Base-by-base conservation (phyloP, 2,113 vertebrate species). In the Pterocles gutturalis region DNA sequence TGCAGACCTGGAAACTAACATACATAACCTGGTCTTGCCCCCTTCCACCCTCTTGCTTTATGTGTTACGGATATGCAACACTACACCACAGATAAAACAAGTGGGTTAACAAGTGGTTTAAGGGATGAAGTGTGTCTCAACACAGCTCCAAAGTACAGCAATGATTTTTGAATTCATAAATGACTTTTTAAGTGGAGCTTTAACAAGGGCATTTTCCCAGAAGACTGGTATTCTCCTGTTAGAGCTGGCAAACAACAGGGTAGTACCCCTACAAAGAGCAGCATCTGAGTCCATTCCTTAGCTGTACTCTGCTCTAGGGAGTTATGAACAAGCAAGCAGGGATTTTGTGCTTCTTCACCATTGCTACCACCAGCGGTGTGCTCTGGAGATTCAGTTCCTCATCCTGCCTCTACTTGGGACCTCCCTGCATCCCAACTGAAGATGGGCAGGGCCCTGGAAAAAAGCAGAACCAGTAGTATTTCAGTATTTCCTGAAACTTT, bases 301-400 rank as follows among this genome's bases (percentile, higher is more conserved):
- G 38, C 9, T 2, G 1, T 21, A 15, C 45, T 62, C 58, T 72
- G 28, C 46, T 13, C 48, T 33, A 71, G 5, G 45, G 34, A 36
- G 24, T 22, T 38, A 49, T 0, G 4, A 24, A 43, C 1, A 3
- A 51, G 5, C 13, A 49, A 66, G 24, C 1, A 54, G 26, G 4
- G 60, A 10, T 41, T 31, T 20, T 33, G 20, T 67, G 11, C 9
- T 79, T 57, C 62, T 69, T 80, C 81, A 17, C 31, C 17, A 41
- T 1, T 65, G 33, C 33, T 55, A 34, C 19, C 11, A 46, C 11
- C 24, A 79, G 29, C 45, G 61, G 6, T 4, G 5, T 2, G 3
- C 54, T 53, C 48, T 21, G n/a, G 53, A 86, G 29, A 55, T 58
- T 85, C 45, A 71, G 18, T 73, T 89, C 76, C 51, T 66, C 38